phyloP scores from a whole-genome alignment of 2,113 vertebrate genomes.

The Amazona vittata region DNA sequence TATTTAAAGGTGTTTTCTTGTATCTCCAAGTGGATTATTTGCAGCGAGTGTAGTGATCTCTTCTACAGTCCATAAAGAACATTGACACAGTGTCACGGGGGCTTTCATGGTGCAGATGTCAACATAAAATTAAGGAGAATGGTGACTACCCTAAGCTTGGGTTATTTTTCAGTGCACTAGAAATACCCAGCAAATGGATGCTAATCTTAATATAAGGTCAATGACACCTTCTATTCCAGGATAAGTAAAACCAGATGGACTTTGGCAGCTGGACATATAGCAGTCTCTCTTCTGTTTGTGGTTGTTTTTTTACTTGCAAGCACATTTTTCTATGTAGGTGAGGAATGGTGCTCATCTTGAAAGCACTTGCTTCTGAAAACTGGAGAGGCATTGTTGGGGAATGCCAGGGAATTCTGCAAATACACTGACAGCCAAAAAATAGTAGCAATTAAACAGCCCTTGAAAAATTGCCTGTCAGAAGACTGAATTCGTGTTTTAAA shows the following conservation, averaged over 20 bases:
- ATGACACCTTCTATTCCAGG: not conserved
- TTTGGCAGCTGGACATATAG: not conserved
- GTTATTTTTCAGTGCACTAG: not conserved
- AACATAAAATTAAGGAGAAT: not conserved
- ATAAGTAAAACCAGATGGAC: not conserved
- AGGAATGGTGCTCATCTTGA: conserved; percentile 55
- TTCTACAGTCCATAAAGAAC: not conserved
- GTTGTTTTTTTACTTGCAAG: not conserved
- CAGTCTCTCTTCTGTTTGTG: not conserved
- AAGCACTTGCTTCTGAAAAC: conserved; percentile 3
- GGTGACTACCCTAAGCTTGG: not conserved
- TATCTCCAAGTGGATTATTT: not conserved
- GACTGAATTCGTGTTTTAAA: not conserved
- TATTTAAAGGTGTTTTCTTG: not conserved
- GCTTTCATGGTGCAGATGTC: not conserved
- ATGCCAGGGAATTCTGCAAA: conserved; percentile 18
- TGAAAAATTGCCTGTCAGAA: conserved; percentile 50
- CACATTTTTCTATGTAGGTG: conserved; percentile 61
- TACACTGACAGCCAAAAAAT: not conserved
- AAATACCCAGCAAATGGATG: not conserved
- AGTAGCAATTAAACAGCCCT: not conserved
- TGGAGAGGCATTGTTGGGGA: not conserved
- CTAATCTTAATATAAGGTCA: not conserved
- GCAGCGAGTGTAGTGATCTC: not conserved
- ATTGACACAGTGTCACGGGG: not conserved